Evolutionary conservation across 2,888 invertebrate genomes (phyloP).

Genomic region (Tenodera sinensis): DNA sequence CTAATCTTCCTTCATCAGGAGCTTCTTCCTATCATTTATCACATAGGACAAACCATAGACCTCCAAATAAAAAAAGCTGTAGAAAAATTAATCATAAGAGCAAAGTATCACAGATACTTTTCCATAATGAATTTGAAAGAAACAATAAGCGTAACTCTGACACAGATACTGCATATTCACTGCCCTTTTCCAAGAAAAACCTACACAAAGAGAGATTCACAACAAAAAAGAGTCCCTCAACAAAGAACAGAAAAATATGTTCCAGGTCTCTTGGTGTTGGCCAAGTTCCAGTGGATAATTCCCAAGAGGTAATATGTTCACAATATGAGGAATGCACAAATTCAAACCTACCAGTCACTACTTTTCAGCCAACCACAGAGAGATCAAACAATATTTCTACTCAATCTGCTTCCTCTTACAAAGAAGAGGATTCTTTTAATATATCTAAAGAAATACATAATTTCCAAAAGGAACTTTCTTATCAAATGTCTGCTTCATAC

Average conservation of each 20-base stretch:
- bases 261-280: not conserved
- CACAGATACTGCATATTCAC: not conserved
- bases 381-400: not conserved
- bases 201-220: not conserved
- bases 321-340: not conserved
- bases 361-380: not conserved
- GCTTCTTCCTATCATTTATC: not conserved
- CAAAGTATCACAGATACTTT: not conserved
- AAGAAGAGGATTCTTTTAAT: not conserved
- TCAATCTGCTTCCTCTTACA: not conserved
- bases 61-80: not conserved
- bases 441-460: too few relatives aligned
- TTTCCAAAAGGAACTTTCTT: not conserved
- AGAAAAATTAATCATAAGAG: not conserved
- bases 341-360: not conserved
- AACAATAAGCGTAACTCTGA: not conserved
- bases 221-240: not conserved
- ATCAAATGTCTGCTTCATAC: not conserved
- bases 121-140: not conserved
- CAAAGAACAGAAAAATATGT: not conserved
- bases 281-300: not conserved
- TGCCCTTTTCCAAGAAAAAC: too few relatives aligned
- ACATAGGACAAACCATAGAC: not conserved
- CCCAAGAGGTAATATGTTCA: not conserved
- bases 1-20: not conserved